Percentiles rank a stretch among this genome's conserved stretches.
Conservation (phyloP, 1,140 invertebrate species). For the Saxidomus purpurata region DNA sequence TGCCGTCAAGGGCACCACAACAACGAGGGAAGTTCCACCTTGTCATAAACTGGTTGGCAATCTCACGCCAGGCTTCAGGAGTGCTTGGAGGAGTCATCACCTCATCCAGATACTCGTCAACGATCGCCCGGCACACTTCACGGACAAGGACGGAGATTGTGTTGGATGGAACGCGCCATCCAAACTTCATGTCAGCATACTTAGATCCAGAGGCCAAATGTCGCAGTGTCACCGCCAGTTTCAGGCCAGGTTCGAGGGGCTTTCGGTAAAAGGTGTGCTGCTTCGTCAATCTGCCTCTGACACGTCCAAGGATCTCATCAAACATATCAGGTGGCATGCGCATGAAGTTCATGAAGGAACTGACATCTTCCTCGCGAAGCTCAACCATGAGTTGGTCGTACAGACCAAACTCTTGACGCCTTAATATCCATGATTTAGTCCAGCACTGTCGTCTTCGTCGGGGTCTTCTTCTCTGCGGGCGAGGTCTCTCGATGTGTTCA, state of each 20-base stretch:
- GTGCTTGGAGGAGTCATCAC: constrained; percentile 57
- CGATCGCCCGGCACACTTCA: constrained; percentile 66
- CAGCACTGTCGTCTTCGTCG: constrained; percentile 56
- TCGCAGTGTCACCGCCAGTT: constrained; percentile 62
- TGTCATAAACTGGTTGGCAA: constrained; percentile 50
- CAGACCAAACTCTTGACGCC: constrained; percentile 46
- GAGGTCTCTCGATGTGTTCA: constrained; percentile 48
- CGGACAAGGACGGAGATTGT: constrained; percentile 46
- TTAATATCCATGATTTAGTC: constrained; percentile 54
- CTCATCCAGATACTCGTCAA: constrained; percentile 63
- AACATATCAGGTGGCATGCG: constrained; percentile 54
- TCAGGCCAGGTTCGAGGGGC: constrained; percentile 58
- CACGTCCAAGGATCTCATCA: constrained; percentile 49
- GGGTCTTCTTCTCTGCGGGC: constrained; percentile 51
- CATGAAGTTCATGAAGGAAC: constrained; percentile 49
- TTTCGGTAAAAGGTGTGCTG: constrained; percentile 65
- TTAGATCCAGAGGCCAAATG: constrained; percentile 59
- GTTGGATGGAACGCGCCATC: constrained; percentile 50
- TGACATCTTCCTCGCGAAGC: constrained; percentile 42
- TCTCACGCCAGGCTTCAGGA: constrained; percentile 45
- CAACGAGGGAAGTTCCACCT: constrained; percentile 57
- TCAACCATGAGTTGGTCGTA: constrained; percentile 50
- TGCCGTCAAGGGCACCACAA: constrained; percentile 63
- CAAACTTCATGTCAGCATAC: constrained; percentile 64
- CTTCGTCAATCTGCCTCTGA: constrained; percentile 60